These are phyloP conservation scores for Hipposideros larvatus DNA, from an alignment of 2,797 vertebrate species.

Conservation along the genomic window DNA sequence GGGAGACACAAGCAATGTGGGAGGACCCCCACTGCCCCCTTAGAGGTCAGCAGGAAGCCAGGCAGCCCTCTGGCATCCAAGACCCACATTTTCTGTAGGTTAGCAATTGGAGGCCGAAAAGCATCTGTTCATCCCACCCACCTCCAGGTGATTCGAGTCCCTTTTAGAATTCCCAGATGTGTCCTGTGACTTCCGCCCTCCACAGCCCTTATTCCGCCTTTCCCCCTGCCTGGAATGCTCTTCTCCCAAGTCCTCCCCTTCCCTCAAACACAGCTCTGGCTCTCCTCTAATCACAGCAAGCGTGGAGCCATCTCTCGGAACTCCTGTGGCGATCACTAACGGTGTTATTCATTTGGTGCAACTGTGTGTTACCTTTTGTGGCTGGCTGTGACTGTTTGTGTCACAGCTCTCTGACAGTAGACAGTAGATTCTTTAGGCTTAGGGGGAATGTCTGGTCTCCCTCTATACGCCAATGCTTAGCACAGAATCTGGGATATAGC, in stretches of 20 bases:
- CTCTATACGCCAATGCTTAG: not conserved
- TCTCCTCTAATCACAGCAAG: not conserved
- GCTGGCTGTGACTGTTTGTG: not conserved
- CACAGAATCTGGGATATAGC: not conserved
- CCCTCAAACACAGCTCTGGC: not conserved
- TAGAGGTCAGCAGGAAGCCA: not conserved
- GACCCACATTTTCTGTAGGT: not conserved
- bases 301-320: accelerated
- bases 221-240: not conserved
- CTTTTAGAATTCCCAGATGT: not conserved
- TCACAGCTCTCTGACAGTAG: not conserved
- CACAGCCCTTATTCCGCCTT: too few species aligned
- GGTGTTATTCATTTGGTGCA: too few species aligned
- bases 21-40: too few species aligned
- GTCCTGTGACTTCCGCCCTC: not conserved
- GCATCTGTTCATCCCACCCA: not conserved
- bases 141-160: not conserved
- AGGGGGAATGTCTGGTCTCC: not conserved
- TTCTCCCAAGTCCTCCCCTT: not conserved
- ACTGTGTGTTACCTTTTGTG: not conserved
- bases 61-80: not conserved
- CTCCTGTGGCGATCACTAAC: accelerated
- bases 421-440: not conserved
- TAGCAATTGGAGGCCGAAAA: not conserved
- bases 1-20: accelerated